Percentiles rank a stretch among this genome's conserved stretches.
Evolutionary conservation across 2,113 vertebrate genomes (phyloP).

Genomic region (Chaetorhynchus papuensis): DNA sequence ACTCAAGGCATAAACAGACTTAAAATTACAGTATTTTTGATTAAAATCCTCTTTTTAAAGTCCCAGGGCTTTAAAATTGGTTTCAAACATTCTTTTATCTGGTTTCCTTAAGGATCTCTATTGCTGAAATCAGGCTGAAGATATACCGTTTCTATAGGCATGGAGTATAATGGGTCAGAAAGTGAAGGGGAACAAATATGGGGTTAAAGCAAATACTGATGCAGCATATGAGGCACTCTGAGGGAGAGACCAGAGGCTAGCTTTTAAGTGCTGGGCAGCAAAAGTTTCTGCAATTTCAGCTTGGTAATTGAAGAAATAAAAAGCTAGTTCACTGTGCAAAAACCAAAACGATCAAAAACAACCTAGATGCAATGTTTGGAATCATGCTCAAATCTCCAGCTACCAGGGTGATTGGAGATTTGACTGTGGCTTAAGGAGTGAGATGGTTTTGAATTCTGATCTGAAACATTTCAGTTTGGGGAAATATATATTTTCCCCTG

Average conservation of each 20-base stretch:
- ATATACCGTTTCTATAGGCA: neutral
- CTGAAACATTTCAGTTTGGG: neutral
- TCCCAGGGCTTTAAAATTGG: neutral
- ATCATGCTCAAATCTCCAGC: neutral
- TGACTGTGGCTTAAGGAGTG: neutral
- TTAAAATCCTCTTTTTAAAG: constrained; percentile 9
- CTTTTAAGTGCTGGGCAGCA: neutral
- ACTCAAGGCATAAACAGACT: neutral
- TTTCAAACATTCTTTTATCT: neutral
- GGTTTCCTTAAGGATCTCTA: neutral
- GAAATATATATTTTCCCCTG: neutral
- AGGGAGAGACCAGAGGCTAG: neutral
- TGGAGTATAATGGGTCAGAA: neutral
- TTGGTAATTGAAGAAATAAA: neutral
- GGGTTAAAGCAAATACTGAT: neutral
- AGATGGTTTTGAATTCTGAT: neutral
- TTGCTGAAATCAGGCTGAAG: neutral
- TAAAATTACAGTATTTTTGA: neutral
- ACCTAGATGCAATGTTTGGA: neutral
- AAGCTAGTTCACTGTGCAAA: neutral
- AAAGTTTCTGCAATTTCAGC: neutral
- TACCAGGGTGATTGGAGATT: neutral
- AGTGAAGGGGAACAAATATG: neutral
- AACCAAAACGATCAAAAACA: neutral
- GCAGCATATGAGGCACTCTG: neutral